phyloP scores from a whole-genome alignment of 2,888 invertebrate species.

The Apodemia mormo region DNA sequence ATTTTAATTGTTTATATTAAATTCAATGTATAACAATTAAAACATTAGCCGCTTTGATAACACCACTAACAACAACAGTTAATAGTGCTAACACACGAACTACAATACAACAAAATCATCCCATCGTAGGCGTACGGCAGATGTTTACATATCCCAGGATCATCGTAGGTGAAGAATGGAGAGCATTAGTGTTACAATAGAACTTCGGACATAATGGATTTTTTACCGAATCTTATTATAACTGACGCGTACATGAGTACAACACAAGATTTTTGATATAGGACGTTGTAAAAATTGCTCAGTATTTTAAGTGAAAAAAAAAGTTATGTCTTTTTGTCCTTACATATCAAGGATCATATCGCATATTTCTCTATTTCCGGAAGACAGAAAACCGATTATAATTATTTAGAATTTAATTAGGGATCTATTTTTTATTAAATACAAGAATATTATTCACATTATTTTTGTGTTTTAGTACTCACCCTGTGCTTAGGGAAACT shows the following conservation, averaged over 20 bases:
- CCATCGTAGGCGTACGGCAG: slow-evolving; percentile 55
- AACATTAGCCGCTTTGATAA: slow-evolving; percentile 3
- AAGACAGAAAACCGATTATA: too few species aligned
- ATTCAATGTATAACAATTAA: background rate
- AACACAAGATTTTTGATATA: too few species aligned
- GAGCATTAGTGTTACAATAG: slow-evolving; percentile 58
- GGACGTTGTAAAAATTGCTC: too few species aligned
- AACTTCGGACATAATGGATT: slow-evolving; percentile 56
- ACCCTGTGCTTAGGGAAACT: too few species aligned
- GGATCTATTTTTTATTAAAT: too few species aligned
- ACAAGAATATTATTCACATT: too few species aligned
- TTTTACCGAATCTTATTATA: slow-evolving; percentile 67
- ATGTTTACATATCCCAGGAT: slow-evolving; percentile 60
- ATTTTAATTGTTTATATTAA: background rate
- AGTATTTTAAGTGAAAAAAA: too few species aligned
- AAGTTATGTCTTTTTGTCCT: too few species aligned
- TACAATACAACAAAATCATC: slow-evolving; percentile 37
- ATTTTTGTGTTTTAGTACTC: too few species aligned
- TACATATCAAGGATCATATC: too few species aligned
- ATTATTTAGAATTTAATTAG: too few species aligned
- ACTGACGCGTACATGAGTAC: slow-evolving; percentile 46
- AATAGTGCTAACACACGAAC: background rate
- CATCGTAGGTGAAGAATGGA: slow-evolving; percentile 48
- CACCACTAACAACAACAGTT: slow-evolving; percentile 11
- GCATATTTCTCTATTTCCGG: too few species aligned